Conservation (phyloP, 2,888 invertebrate species). For the Lasioglossum oenotherae region DNA sequence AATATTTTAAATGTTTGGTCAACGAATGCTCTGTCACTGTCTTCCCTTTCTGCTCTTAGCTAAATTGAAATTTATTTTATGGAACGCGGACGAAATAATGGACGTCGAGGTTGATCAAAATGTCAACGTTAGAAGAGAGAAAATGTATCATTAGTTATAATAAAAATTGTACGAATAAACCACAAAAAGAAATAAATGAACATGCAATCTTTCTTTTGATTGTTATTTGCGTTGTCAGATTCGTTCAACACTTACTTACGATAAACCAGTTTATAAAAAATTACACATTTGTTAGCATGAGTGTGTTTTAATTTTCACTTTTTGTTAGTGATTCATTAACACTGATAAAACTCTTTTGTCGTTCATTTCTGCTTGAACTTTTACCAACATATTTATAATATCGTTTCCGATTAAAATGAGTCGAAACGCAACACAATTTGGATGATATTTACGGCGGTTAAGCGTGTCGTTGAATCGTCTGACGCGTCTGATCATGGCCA, state of each 20-base stretch:
- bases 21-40: conserved; percentile 6
- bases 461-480: no score
- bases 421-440: neutral
- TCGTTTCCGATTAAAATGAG: neutral
- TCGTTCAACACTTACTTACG: neutral
- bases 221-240: neutral
- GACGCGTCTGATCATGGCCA: no score
- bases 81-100: neutral
- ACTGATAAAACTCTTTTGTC: neutral
- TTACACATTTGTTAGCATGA: neutral
- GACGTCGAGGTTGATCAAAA: neutral
- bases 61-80: neutral
- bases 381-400: no score
- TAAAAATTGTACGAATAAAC: neutral
- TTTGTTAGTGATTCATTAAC: no score
- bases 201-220: neutral
- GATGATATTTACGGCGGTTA: no score
- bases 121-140: neutral
- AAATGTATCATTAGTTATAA: neutral
- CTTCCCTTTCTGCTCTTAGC: neutral
- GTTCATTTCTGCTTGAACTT: neutral
- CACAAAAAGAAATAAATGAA: neutral
- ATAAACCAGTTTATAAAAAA: neutral
- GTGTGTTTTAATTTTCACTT: neutral
- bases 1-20: conserved; percentile 3